Base-by-base conservation (phyloP, 2,113 vertebrate genomes). In the Nyctibius bracteatus region DNA sequence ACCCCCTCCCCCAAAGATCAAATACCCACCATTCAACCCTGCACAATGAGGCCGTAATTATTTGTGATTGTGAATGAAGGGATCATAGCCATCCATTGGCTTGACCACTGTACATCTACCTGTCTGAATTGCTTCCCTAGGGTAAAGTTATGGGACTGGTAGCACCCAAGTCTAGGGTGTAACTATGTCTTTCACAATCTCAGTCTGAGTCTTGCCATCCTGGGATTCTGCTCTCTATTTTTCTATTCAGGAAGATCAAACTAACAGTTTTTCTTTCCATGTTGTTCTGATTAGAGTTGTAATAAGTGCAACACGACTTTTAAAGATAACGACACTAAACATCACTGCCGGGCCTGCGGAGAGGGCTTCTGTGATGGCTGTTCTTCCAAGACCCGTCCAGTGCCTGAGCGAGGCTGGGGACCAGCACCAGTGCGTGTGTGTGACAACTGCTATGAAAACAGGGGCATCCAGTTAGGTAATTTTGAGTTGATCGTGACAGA, bases 351-450 rank as follows among this genome's bases (percentile, higher is more conserved):
- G 67, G 99, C 99, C 88, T 99, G 99, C 19, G 99, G 99, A 68
- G 99, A 99, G 85, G 99, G 99, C 55, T 99, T 99, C 98, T 99
- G 99, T 57, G 99, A 99, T 43, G 91, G 98, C 96, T 99, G 99
- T 82, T 99, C 99, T 37, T 99, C 99, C 43, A 99, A 99, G 97
- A 98, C 98, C 31, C 98, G 99, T 14, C 99, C 99, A 4, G 99
- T 99, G 66, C 99, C 99, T 0, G 99, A 99, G 97, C 98, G 99
- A 95, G 99, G 99, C 90, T 99, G 99, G 99, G 99, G 99, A 15
- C 98, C 99, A 11, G 98, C 98, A 0, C 99, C 99, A 0, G 99
- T 99, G 74, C 97, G 99, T 0, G 99, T 99, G 82, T 99, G 99
- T 46, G 99, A 99, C 25, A 98, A 97, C 52, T 99, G 99, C 97